phyloP scores from a whole-genome alignment of 30 jellyfish, hydroid and myxozoan genomes.

The Mastigias papua region DNA sequence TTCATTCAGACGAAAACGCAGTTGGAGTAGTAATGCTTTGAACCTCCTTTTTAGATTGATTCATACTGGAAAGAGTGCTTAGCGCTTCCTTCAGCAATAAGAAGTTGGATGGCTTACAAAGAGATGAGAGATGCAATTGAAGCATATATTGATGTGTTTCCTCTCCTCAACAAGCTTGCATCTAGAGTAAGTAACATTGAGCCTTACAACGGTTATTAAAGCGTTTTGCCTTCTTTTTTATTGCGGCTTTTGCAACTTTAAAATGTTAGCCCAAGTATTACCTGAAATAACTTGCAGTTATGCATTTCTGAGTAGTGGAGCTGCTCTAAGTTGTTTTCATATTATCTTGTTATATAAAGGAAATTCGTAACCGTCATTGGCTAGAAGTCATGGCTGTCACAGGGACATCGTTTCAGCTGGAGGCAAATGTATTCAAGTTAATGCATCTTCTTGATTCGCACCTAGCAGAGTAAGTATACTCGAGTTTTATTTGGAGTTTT shows the following conservation, averaged over 20 bases:
- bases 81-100: conserved; percentile 61
- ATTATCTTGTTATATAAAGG: conserved; percentile 32
- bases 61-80: conserved; percentile 62
- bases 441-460: conserved; percentile 79
- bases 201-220: too few relatives aligned
- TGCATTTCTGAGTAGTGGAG: too few relatives aligned
- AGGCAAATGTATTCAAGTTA: conserved; percentile 84
- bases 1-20: too few relatives aligned
- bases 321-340: background rate
- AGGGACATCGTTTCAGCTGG: conserved; percentile 85
- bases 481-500: background rate
- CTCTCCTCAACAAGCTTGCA: conserved; percentile 79
- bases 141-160: conserved; percentile 79
- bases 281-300: too few relatives aligned
- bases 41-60: conserved; percentile 39
- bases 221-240: too few relatives aligned
- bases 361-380: conserved; percentile 89
- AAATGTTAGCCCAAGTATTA: background rate
- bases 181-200: conserved; percentile 69
- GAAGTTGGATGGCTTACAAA: conserved; percentile 83
- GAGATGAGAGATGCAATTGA: conserved; percentile 73
- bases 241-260: background rate
- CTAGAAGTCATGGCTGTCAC: conserved; percentile 90
- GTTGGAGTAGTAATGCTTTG: background rate
- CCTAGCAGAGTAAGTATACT: conserved; percentile 60